Conservation (phyloP, 2,888 invertebrate species). For the Fabriciana adippe region DNA sequence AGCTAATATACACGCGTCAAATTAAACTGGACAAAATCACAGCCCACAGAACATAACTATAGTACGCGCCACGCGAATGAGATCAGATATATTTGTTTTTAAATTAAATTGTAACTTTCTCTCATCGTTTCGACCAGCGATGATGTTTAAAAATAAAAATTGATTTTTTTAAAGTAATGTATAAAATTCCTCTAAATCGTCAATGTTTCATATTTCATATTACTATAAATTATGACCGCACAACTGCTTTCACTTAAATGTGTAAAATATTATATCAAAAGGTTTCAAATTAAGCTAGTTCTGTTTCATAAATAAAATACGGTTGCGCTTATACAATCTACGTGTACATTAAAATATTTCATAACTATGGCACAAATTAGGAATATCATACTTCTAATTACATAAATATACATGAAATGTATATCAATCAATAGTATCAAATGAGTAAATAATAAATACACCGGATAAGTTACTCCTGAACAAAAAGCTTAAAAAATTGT, state of each 20-base stretch:
- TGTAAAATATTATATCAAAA: not conserved
- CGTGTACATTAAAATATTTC: conserved; percentile 22
- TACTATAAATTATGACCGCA: conserved; percentile 1
- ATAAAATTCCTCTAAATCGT: not conserved
- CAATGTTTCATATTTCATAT: not conserved
- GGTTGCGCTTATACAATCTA: conserved; percentile 7
- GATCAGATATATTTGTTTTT: conserved; percentile 18
- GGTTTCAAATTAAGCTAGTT: not conserved
- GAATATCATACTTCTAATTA: conserved; percentile 35
- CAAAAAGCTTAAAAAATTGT: not conserved
- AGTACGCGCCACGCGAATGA: conserved; percentile 11
- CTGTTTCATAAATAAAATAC: not conserved
- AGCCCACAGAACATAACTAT: conserved; percentile 21
- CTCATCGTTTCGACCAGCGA: conserved; percentile 10
- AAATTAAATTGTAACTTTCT: not conserved
- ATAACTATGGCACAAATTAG: conserved; percentile 42
- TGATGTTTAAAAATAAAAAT: not conserved
- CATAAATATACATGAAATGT: not conserved
- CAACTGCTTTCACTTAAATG: not conserved
- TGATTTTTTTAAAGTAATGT: not conserved
- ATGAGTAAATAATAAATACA: too few species aligned
- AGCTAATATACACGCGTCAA: conserved; percentile 3
- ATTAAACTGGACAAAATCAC: conserved; percentile 22
- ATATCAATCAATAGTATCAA: too few species aligned
- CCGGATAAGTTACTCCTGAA: not conserved